Evolutionary conservation across 2,113 vertebrate species (phyloP), one percentile per base, ranked within the genome.

Genomic region (Marmota flaviventris): DNA sequence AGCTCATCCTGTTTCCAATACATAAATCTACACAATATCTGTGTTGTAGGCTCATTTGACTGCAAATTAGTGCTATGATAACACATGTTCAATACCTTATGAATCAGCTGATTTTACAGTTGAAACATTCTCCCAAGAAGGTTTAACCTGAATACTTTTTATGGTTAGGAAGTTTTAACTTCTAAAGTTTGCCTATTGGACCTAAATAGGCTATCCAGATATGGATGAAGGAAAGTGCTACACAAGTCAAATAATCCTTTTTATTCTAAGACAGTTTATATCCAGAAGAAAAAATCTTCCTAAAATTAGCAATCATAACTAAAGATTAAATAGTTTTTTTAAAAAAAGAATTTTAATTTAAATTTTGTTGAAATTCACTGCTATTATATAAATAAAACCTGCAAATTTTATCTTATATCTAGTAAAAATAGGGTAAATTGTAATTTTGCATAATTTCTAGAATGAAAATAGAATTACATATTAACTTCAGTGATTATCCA

Each of bases 381-480:
- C 65, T 16, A 67, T 92, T 84, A 95, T 76, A 58, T 87, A 89
- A 92, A 89, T 82, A 85, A 77, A 89, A 22, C 24, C 9, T 79
- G 14, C 12, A 58, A 42, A 53, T 83, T 76, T 89, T 91, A 27
- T 70, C 25, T 72, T 87, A 20, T 56, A 29, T 34, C 8, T 83
- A 70, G 48, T 89, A 72, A 61, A 63, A 85, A 42, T 78, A 48
- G 17, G 24, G 24, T 70, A 32, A 42, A n/a, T 51, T 76, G 1
- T 82, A 81, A 86, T 53, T 89, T 45, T 51, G 37, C 12, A 34
- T 3, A 77, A 77, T 61, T 77, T 10, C 48, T 78, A 63, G 39
- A 73, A 72, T 93, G 1, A 72, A 34, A 84, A 79, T 93, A 37
- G 11, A 92, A 81, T 63, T 61, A 48, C 22, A 73, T 95, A 56